A percentile compares a stretch with the other conserved stretches of the same genome.
phyloP scores from a whole-genome alignment of 2,113 vertebrate species.

The Anolis sagrei region DNA sequence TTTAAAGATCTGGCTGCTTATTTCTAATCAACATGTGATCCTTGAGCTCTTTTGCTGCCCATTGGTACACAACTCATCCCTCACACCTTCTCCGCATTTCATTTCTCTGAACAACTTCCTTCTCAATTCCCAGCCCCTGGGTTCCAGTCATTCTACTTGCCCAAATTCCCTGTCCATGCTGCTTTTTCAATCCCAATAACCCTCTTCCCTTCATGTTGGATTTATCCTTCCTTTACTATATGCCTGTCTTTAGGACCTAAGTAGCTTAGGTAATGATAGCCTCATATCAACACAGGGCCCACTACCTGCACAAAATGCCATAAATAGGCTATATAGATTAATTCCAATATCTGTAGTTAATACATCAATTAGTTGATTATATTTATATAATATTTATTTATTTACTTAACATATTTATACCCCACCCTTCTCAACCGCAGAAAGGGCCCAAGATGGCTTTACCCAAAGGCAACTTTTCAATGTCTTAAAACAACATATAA shows the following conservation, averaged over 20 bases:
- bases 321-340: not conserved
- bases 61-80: not conserved
- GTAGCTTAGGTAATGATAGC: not conserved
- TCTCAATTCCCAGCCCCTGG: not conserved
- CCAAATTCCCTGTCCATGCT: not conserved
- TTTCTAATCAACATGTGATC: conserved; percentile 1
- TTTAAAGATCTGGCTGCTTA: not conserved
- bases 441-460: too few relatives aligned
- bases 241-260: not conserved
- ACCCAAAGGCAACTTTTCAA: too few relatives aligned
- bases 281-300: not conserved
- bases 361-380: not conserved
- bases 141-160: not conserved
- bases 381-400: too few relatives aligned
- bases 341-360: not conserved
- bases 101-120: not conserved
- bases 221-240: too few relatives aligned
- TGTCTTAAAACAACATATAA: too few relatives aligned
- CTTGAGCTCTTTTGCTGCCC: not conserved
- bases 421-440: too few relatives aligned
- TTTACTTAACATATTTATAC: too few relatives aligned
- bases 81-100: not conserved
- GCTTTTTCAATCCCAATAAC: not conserved
- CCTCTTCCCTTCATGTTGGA: too few relatives aligned
- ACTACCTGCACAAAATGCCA: not conserved